Base-by-base conservation (phyloP, 1,140 invertebrate genomes). In the Zaprionus ghesquierei region DNA sequence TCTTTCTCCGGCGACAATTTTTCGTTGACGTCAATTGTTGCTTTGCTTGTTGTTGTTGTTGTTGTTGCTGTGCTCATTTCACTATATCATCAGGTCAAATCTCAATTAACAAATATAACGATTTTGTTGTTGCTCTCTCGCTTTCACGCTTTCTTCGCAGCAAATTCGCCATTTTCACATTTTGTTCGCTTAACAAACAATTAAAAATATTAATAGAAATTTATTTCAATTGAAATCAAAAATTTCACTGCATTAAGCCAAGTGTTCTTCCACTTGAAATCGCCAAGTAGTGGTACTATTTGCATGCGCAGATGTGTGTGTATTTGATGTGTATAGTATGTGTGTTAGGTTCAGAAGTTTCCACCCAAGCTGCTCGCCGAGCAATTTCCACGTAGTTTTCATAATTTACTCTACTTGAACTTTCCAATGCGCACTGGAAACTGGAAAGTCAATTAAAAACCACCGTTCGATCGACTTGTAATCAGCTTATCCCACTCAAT, bases 121-220 rank as follows among this genome's bases (percentile, higher is more conserved):
- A 89, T 84, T 76, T 76, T 72, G 69, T 35, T 79, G 79, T 79
- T 63, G 84, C 69, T 89, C 71, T 84, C 76, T 72, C 75, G 77
- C 64, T 69, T 74, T 64, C 54, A 31, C 38, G 74, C 63, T 74
- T 74, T 72, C 82, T 71, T 69, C 66, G 5, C 33, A 41, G 15
- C 63, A 66, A 31, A 54, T 72, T 70, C 46, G 65, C 66, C 69
- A 72, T 68, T 74, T 70, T n/a, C n/a, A n/a, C n/a, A n/a, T n/a
- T n/a, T 72, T 70, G 69, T 70, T 87, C 73, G 78, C 80, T 84
- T 89, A 89, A 80, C 77, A 65, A 89, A 89, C 84, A 87, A 87
- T 89, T 87, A 87, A 87, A 87, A 87, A 89, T 80, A 89, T 87
- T 87, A 87, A 87, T 87, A 81, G 85, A 84, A 87, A 87, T 87